Evolutionary conservation across 2,797 vertebrate genomes (phyloP).

Genomic region (Gymnoscopelus microlampas): DNA sequence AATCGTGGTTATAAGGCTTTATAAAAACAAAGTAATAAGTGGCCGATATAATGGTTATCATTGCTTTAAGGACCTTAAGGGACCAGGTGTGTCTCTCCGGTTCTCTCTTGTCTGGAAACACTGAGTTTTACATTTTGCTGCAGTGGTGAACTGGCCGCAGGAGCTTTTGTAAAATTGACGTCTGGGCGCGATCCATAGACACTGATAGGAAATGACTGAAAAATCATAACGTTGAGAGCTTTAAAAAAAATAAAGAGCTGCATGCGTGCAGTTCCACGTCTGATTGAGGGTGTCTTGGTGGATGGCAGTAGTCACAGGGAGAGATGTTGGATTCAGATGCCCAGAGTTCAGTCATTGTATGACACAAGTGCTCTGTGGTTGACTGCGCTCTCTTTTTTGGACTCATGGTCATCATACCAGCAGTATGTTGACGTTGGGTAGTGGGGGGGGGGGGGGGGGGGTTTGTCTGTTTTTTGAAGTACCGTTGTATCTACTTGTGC

Average conservation of each 20-base stretch:
- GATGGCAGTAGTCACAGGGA: conserved; percentile 48
- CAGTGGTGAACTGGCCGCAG: conserved; percentile 46
- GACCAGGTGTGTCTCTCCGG: conserved; percentile 61
- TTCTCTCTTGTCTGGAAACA: conserved; percentile 80
- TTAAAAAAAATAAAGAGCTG: conserved; percentile 74
- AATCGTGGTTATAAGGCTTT: conserved; percentile 88
- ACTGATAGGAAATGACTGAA: conserved; percentile 70
- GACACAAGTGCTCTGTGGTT: conserved; percentile 51
- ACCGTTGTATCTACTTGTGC: conserved; percentile 85
- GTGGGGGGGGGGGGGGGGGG: conserved; percentile 39
- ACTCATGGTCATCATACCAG: conserved; percentile 38
- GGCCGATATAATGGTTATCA: conserved; percentile 81
- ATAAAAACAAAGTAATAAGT: conserved; percentile 84
- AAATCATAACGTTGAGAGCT: conserved; percentile 72
- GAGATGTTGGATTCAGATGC: conserved; percentile 54
- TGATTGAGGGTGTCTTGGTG: conserved; percentile 28
- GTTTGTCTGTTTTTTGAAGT: conserved; percentile 70
- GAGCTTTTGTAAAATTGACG: conserved; percentile 66
- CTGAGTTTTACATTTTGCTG: conserved; percentile 73
- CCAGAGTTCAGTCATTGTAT: conserved; percentile 59
- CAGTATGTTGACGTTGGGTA: conserved; percentile 50
- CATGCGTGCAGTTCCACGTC: conserved; percentile 57
- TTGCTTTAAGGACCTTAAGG: conserved; percentile 80
- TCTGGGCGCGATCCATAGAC: conserved; percentile 63
- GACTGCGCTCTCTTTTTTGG: conserved; percentile 42